A percentile compares a stretch with the other conserved stretches of the same genome.
Evolutionary conservation across 2,888 invertebrate species (phyloP).

Genomic region (Sminthurides aquaticus): DNA sequence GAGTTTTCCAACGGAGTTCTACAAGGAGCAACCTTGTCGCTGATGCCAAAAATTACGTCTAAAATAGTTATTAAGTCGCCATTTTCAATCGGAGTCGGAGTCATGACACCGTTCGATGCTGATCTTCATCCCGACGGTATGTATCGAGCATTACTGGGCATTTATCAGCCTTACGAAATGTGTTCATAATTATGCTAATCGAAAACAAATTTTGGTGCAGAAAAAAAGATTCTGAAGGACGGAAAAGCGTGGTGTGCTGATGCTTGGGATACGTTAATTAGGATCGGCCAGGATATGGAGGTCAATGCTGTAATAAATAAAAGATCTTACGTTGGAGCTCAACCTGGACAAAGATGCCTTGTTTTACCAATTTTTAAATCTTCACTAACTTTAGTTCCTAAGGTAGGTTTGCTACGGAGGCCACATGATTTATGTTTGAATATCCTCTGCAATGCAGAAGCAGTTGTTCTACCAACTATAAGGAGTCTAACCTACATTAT

Average conservation of each 20-base stretch:
- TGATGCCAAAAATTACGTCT: constrained; percentile 26
- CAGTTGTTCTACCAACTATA: too few relatives aligned
- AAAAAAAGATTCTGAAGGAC: constrained; percentile 38
- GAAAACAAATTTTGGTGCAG: neutral
- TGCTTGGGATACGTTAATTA: constrained; percentile 40
- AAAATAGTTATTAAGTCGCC: constrained; percentile 39
- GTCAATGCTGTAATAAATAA: constrained; percentile 36
- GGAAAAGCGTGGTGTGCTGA: constrained; percentile 43
- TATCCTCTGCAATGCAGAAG: too few relatives aligned
- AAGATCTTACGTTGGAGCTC: constrained; percentile 42
- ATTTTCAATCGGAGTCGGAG: constrained; percentile 43
- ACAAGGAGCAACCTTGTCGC: constrained; percentile 39
- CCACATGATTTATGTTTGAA: too few relatives aligned
- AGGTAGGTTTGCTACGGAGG: too few relatives aligned
- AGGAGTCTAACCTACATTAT: too few relatives aligned
- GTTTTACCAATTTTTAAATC: constrained; percentile 41
- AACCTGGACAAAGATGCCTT: constrained; percentile 41
- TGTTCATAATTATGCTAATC: neutral
- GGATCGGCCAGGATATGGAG: constrained; percentile 36
- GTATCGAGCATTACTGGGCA: neutral
- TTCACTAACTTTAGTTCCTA: constrained; percentile 29
- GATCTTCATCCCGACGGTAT: constrained; percentile 38
- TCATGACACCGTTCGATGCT: constrained; percentile 41
- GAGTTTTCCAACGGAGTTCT: constrained; percentile 39
- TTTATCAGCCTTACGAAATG: too few relatives aligned